A percentile compares a stretch with the other conserved stretches of the same genome.
These are phyloP conservation scores for Rhinichthys klamathensis DNA, from an alignment of 2,113 vertebrate species.

Conservation along the genomic window DNA sequence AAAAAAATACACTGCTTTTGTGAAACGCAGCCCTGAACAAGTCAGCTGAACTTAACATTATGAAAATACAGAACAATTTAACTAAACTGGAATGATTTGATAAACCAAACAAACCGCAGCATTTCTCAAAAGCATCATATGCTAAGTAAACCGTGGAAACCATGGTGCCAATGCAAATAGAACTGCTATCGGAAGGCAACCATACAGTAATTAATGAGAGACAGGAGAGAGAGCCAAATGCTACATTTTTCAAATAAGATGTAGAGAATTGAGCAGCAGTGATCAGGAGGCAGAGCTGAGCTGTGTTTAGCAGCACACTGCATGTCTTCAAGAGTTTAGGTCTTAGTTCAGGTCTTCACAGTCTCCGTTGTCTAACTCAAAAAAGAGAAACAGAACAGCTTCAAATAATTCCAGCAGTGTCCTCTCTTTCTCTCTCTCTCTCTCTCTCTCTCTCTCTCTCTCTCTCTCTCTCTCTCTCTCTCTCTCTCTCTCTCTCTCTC, in stretches of 20 bases:
- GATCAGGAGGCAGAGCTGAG: background rate
- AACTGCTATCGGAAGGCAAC: background rate
- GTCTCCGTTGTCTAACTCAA: background rate
- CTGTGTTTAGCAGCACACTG: background rate
- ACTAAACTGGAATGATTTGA: background rate
- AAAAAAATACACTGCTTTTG: background rate
- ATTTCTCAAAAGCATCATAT: background rate
- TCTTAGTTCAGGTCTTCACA: background rate
- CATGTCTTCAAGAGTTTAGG: background rate
- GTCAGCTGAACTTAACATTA: background rate
- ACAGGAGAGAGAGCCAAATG: background rate
- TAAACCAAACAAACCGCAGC: background rate
- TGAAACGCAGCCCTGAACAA: background rate
- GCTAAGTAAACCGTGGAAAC: background rate
- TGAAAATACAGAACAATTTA: background rate
- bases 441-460: background rate
- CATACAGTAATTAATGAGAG: background rate
- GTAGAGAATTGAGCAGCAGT: background rate
- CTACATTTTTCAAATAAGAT: background rate
- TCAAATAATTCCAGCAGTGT: slow-evolving; percentile 20
- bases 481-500: background rate
- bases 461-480: background rate
- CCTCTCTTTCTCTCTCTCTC: background rate
- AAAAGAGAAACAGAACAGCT: slow-evolving; percentile 9
- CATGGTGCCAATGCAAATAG: background rate